A percentile compares a stretch with the other conserved stretches of the same genome.
phyloP scores from a whole-genome alignment of 2,888 invertebrate species.

The Pyrrhia umbra region DNA sequence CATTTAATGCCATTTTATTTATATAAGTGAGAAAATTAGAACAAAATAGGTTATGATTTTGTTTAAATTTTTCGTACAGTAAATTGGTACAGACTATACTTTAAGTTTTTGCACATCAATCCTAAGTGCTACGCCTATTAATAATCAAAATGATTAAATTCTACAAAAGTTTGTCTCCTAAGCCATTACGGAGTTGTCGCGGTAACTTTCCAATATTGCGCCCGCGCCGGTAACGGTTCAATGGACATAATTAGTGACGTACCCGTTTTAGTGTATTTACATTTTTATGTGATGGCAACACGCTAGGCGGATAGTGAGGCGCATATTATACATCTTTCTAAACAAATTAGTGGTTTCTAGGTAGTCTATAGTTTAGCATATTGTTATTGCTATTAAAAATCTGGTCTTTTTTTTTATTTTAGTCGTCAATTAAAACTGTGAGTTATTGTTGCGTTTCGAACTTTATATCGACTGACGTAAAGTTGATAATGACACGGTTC shows the following conservation, averaged over 20 bases:
- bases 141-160: slow-evolving; percentile 29
- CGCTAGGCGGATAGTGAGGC: background rate
- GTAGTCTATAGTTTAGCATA: background rate
- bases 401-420: background rate
- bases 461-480: background rate
- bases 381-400: background rate
- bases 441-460: background rate
- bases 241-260: slow-evolving; percentile 72
- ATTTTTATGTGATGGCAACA: slow-evolving; percentile 48
- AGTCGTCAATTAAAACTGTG: background rate
- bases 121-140: background rate
- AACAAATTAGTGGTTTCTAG: slow-evolving; percentile 15
- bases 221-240: slow-evolving; percentile 68
- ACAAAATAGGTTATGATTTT: too few species aligned
- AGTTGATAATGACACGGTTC: too few species aligned
- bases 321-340: slow-evolving; percentile 14
- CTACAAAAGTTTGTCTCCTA: slow-evolving; percentile 24
- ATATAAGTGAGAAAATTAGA: too few species aligned
- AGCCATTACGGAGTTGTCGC: slow-evolving; percentile 30
- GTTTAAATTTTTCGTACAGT: too few species aligned
- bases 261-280: slow-evolving; percentile 67
- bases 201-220: slow-evolving; percentile 59
- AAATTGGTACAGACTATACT: too few species aligned
- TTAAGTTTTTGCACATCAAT: background rate
- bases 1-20: too few species aligned